Evolutionary conservation across 2,113 vertebrate species (phyloP).

Genomic region (Verasper variegatus): DNA sequence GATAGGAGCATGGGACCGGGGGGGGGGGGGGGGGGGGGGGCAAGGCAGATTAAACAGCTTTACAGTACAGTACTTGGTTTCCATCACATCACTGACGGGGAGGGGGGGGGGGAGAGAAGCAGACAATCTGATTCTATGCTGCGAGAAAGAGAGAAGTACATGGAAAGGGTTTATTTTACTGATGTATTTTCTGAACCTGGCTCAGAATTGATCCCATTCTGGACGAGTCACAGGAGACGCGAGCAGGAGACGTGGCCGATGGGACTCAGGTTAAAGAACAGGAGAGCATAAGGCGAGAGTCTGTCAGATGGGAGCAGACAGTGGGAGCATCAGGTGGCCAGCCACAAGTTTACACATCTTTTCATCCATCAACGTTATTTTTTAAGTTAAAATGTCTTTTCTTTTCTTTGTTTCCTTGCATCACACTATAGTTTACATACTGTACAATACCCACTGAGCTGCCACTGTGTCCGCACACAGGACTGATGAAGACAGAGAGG

Average conservation of each 20-base stretch:
- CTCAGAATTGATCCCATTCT: constrained; percentile 34
- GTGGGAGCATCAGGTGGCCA: constrained; percentile 85
- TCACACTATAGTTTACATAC: constrained; percentile 84
- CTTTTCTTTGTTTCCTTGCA: constrained; percentile 78
- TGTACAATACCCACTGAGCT: constrained; percentile 85
- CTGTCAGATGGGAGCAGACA: constrained; percentile 41
- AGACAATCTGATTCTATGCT: constrained; percentile 25
- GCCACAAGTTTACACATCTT: constrained; percentile 87
- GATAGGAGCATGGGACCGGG: constrained; percentile 53
- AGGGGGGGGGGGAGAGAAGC: constrained; percentile 46
- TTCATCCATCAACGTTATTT: constrained; percentile 31
- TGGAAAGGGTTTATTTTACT: constrained; percentile 39
- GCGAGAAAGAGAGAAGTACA: constrained; percentile 31
- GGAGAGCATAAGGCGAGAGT: constrained; percentile 13
- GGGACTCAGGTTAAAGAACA: constrained; percentile 47
- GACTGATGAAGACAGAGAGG: constrained; percentile 55
- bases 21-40: constrained; percentile 39
- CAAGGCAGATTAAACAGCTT: constrained; percentile 65
- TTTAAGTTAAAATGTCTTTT: constrained; percentile 86
- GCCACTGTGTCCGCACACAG: constrained; percentile 73
- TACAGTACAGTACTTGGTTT: constrained; percentile 76
- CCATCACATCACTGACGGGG: constrained; percentile 65
- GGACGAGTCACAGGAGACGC: constrained; percentile 10
- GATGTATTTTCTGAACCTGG: constrained; percentile 25
- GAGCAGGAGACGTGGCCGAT: constrained; percentile 19